A percentile compares a stretch with the other conserved stretches of the same genome.
Conservation (phyloP, 2,888 invertebrate genomes). For the Pseudococcus jackbeardsleyi region DNA sequence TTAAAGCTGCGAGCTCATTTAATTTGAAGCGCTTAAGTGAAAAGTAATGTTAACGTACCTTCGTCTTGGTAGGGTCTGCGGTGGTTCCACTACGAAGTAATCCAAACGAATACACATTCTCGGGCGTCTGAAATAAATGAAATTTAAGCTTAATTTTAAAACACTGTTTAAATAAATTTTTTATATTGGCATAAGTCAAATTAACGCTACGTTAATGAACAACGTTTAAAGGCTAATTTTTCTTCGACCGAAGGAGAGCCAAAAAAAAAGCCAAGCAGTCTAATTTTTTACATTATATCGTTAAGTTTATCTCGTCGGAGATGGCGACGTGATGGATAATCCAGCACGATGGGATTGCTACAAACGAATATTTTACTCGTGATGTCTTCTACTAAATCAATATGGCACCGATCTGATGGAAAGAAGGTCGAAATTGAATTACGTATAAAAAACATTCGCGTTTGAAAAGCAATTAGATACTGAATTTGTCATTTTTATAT, state of each 20-base stretch:
- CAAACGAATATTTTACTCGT: background rate
- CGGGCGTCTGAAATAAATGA: constrained; percentile 60
- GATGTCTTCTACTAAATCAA: background rate
- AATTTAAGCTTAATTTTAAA: constrained; percentile 45
- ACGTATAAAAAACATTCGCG: background rate
- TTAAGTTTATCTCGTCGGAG: background rate
- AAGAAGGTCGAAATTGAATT: too few relatives aligned
- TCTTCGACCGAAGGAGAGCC: background rate
- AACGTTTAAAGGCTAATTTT: background rate
- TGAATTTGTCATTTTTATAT: background rate
- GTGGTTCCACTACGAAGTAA: constrained; percentile 54
- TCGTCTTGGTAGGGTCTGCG: constrained; percentile 59
- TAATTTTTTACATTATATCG: background rate
- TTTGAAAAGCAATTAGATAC: constrained; percentile 1
- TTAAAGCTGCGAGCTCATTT: constrained; percentile 47
- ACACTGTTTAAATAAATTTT: constrained; percentile 28
- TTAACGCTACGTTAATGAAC: background rate
- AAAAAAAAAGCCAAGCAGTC: background rate
- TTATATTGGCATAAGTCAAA: constrained; percentile 30
- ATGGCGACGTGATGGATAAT: background rate
- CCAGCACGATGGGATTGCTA: background rate
- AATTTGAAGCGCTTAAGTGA: constrained; percentile 55
- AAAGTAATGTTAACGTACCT: constrained; percentile 60
- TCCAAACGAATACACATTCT: constrained; percentile 62
- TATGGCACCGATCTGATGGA: too few relatives aligned